Conservation (phyloP, 2,888 invertebrate species). For the Callyntrura guangdongensis region DNA sequence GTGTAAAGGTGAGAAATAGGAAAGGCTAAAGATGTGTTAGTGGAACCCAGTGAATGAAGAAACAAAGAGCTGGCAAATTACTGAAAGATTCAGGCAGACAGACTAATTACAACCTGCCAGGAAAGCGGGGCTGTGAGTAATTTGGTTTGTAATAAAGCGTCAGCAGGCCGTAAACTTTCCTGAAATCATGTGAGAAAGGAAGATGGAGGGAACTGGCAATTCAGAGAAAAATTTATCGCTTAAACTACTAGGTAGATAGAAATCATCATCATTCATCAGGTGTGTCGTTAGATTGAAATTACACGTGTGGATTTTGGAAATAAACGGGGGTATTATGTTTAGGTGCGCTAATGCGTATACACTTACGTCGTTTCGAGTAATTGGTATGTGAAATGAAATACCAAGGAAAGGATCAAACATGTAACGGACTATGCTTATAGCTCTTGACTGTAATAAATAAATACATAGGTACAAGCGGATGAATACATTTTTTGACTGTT, state of each 20-base stretch:
- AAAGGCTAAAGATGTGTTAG: no score
- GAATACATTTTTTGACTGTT: no score
- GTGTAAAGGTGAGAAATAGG: no score
- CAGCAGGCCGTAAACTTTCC: slow-evolving; percentile 66
- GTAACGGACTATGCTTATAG: no score
- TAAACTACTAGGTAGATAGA: slow-evolving; percentile 44
- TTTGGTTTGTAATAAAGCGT: slow-evolving; percentile 69
- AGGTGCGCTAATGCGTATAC: neutral
- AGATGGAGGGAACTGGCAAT: slow-evolving; percentile 25
- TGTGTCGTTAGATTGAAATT: slow-evolving; percentile 54
- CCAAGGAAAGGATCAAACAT: no score
- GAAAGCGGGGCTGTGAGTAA: slow-evolving; percentile 63
- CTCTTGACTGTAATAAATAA: no score
- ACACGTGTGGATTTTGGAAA: neutral
- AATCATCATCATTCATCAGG: slow-evolving; percentile 63
- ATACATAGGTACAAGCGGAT: no score
- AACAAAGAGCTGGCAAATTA: slow-evolving; percentile 67
- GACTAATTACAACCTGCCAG: slow-evolving; percentile 74
- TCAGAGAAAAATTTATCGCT: slow-evolving; percentile 64
- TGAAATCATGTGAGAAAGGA: slow-evolving; percentile 43
- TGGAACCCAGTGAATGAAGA: no score
- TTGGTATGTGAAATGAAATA: no score
- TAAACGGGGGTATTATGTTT: neutral
- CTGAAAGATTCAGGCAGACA: slow-evolving; percentile 68
- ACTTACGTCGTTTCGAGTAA: no score